These are phyloP conservation scores for Hydriomena furcata DNA, from an alignment of 2,888 invertebrate species.

Conservation along the genomic window DNA sequence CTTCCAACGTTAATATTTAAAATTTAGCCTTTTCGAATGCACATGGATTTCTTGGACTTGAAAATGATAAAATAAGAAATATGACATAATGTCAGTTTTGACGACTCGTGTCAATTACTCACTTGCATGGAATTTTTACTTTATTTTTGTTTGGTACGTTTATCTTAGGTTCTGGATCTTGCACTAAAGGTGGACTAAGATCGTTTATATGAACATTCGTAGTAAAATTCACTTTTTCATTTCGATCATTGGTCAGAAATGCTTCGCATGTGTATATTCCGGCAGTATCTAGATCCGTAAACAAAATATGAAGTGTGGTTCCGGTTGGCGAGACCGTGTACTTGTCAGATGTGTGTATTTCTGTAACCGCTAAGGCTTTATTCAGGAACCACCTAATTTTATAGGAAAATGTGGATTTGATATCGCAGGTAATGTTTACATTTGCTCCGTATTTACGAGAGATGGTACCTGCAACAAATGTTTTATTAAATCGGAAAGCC, in stretches of 20 bases:
- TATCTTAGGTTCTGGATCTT: background rate
- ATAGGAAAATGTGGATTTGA: conserved; percentile 23
- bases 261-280: conserved; percentile 33
- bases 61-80: too few species aligned
- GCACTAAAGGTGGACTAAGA: conserved; percentile 12
- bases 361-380: background rate
- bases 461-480: conserved; percentile 12
- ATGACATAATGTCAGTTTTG: too few species aligned
- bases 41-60: too few species aligned
- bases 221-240: conserved; percentile 7
- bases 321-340: conserved; percentile 21
- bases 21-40: too few species aligned
- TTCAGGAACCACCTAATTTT: conserved; percentile 26
- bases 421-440: conserved; percentile 19
- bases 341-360: conserved; percentile 14
- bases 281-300: conserved; percentile 16
- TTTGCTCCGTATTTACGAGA: conserved; percentile 16
- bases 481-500: too few species aligned
- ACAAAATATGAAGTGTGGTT: conserved; percentile 22
- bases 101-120: background rate
- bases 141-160: background rate
- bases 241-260: conserved; percentile 2
- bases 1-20: too few species aligned
- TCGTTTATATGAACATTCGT: conserved; percentile 18
- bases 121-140: conserved; percentile 13